Conservation (phyloP, 1,140 invertebrate genomes). For the Euwallacea similis region DNA sequence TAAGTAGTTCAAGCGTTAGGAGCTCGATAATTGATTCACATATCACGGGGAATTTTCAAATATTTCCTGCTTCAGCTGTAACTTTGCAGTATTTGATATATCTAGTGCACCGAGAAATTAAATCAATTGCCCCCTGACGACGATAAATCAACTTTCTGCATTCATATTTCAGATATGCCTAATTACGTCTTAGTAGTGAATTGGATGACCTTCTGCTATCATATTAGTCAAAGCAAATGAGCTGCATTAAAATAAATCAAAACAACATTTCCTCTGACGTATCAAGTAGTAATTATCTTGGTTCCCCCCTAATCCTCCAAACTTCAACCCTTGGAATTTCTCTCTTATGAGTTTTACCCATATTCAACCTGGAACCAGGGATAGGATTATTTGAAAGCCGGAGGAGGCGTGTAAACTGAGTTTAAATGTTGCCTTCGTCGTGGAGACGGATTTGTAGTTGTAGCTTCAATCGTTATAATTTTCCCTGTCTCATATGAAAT, state of each 20-base stretch:
- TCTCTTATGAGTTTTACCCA: too few species aligned
- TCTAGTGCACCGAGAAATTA: not conserved
- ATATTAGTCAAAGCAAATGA: not conserved
- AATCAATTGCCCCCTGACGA: not conserved
- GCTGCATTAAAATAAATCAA: not conserved
- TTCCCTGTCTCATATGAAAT: too few species aligned
- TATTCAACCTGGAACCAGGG: too few species aligned
- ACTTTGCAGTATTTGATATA: not conserved
- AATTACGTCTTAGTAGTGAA: not conserved
- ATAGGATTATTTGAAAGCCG: too few species aligned
- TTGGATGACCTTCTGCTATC: conserved; percentile 1
- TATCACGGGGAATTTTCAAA: not conserved
- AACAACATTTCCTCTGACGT: too few species aligned
- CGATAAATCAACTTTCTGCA: not conserved
- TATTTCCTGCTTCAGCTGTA: not conserved
- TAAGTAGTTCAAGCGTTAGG: not conserved
- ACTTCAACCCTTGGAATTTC: too few species aligned
- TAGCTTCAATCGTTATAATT: too few species aligned
- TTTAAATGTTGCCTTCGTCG: too few species aligned
- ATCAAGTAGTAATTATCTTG: too few species aligned
- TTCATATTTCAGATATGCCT: not conserved
- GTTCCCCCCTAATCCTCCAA: too few species aligned
- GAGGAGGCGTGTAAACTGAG: too few species aligned
- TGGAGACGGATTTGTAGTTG: too few species aligned
- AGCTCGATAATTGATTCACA: not conserved